Conservation (phyloP, 2,113 vertebrate species). For the Cyrtonyx montezumae region DNA sequence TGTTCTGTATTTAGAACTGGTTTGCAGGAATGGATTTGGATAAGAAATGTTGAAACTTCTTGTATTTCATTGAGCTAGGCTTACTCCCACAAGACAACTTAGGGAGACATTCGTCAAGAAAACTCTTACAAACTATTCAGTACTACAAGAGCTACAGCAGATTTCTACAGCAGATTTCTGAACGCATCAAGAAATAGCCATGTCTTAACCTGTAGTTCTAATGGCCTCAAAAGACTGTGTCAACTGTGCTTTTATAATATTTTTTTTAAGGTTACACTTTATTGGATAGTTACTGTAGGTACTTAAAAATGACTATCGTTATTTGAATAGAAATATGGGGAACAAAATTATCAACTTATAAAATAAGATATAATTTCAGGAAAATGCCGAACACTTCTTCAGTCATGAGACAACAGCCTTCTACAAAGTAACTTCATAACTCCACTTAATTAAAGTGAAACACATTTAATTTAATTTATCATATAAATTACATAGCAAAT, state of each 20-base stretch:
- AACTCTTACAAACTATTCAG: constrained; percentile 6
- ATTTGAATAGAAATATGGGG: background rate
- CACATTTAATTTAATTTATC: background rate
- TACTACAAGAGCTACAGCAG: background rate
- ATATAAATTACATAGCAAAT: background rate
- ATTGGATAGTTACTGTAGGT: background rate
- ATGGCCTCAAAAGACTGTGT: background rate
- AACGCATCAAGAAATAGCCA: background rate
- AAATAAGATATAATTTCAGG: background rate
- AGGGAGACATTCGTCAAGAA: background rate
- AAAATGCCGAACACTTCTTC: background rate
- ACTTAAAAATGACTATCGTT: background rate
- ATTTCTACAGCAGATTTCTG: background rate
- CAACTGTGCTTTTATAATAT: background rate
- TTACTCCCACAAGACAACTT: constrained; percentile 16
- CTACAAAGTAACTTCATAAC: background rate
- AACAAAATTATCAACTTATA: background rate
- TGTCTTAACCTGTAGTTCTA: background rate
- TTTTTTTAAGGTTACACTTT: background rate
- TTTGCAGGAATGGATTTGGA: constrained; percentile 31
- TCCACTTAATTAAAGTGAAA: background rate
- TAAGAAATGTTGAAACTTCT: constrained; percentile 39
- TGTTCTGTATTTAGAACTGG: constrained; percentile 51
- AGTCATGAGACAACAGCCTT: background rate
- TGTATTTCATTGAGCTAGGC: constrained; percentile 33